Percentiles rank a stretch among this genome's conserved stretches.
phyloP scores from a whole-genome alignment of 2,888 invertebrate genomes.

The Octodonta nipae region DNA sequence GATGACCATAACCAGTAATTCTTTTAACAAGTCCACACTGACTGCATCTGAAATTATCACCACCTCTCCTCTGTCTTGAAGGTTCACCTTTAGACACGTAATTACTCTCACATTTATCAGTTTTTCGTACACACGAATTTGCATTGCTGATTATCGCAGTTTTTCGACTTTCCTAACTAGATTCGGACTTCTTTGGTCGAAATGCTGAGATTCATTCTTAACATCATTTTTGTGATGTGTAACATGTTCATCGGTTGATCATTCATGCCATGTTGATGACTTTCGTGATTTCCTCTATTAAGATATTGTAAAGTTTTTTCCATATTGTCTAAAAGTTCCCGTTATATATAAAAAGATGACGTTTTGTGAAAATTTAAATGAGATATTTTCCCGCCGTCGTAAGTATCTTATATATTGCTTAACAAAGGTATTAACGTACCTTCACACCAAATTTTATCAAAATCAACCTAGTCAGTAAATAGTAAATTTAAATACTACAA shows the following conservation, averaged over 20 bases:
- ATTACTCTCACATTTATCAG: conserved; percentile 32
- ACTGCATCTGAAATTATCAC: conserved; percentile 18
- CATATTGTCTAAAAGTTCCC: too few species aligned
- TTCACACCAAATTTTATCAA: too few species aligned
- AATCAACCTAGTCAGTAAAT: too few species aligned
- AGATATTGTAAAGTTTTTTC: too few species aligned
- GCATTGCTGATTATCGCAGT: conserved; percentile 19
- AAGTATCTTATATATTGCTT: too few species aligned
- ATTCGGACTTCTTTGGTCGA: conserved; percentile 13
- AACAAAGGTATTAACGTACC: too few species aligned
- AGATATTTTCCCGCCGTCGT: too few species aligned
- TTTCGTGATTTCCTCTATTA: conserved; percentile 27
- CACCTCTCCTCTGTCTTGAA: conserved; percentile 70
- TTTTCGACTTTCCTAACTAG: conserved; percentile 15
- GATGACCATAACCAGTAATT: conserved; percentile 67
- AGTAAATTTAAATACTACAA: too few species aligned
- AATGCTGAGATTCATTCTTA: conserved; percentile 28
- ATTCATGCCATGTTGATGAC: conserved; percentile 50
- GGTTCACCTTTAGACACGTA: conserved; percentile 81
- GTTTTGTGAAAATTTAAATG: too few species aligned
- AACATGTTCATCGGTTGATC: conserved; percentile 51
- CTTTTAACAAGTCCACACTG: conserved; percentile 44
- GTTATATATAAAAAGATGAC: too few species aligned
- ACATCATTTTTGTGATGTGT: conserved; percentile 36
- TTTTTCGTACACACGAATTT: conserved; percentile 25